Percentiles rank a stretch among this genome's conserved stretches.
These are phyloP conservation scores for Amphimallon solstitiale DNA, from an alignment of 2,888 invertebrate genomes.

Conservation along the genomic window DNA sequence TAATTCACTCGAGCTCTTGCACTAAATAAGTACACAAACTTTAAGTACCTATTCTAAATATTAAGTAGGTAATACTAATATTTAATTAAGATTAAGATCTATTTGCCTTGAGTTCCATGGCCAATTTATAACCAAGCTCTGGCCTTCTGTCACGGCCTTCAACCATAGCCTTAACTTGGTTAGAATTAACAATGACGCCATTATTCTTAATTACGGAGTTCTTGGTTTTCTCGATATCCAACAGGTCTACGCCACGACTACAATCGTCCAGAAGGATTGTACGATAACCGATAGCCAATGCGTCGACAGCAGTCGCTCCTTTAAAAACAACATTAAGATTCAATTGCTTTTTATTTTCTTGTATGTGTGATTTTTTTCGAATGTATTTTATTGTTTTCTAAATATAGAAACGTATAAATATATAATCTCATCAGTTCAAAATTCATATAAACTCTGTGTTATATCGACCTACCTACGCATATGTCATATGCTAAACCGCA, in stretches of 20 bases:
- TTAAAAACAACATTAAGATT: constrained; percentile 33
- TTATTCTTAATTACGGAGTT: constrained; percentile 77
- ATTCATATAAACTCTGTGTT: background rate
- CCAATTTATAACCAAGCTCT: constrained; percentile 88
- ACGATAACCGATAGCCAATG: constrained; percentile 90
- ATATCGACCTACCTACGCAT: constrained; percentile 78
- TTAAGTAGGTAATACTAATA: background rate
- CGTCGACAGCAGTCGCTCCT: constrained; percentile 90
- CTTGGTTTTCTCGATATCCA: constrained; percentile 86
- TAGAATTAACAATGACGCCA: constrained; percentile 84
- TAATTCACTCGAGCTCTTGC: background rate
- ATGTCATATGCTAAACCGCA: constrained; percentile 96
- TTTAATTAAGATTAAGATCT: constrained; percentile 6
- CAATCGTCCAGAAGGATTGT: constrained; percentile 92
- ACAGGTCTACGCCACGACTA: constrained; percentile 85
- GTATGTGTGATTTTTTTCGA: background rate
- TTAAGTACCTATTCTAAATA: background rate
- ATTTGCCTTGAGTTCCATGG: constrained; percentile 77
- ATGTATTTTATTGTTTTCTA: background rate
- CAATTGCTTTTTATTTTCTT: background rate
- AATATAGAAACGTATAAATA: background rate
- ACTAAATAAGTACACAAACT: background rate
- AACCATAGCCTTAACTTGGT: constrained; percentile 86
- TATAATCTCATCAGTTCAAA: background rate
- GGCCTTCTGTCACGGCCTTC: constrained; percentile 87